Conservation (phyloP, 2,888 invertebrate species). For the Lacanobia wlatinum region DNA sequence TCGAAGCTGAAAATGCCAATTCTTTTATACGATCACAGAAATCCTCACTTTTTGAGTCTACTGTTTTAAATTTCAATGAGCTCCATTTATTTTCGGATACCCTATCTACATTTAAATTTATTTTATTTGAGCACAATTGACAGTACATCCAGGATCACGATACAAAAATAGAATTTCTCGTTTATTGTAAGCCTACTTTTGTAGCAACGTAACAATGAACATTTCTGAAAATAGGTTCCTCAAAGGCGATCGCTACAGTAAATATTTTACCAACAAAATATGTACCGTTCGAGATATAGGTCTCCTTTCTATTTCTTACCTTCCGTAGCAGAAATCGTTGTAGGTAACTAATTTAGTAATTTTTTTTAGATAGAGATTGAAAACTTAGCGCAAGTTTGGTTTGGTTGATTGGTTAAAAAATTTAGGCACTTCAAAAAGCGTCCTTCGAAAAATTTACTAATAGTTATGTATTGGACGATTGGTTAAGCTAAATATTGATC, state of each 20-base stretch:
- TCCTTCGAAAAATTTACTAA: too few species aligned
- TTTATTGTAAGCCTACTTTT: slow-evolving; percentile 17
- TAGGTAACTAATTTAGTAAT: not conserved
- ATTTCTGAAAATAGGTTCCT: slow-evolving; percentile 19
- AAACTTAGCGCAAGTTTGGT: too few species aligned
- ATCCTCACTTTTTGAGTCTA: slow-evolving; percentile 4
- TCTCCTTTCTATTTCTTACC: not conserved
- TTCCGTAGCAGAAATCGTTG: too few species aligned
- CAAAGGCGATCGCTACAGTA: not conserved
- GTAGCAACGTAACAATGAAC: slow-evolving; percentile 9
- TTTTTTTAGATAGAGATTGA: not conserved
- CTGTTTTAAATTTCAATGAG: slow-evolving; percentile 41
- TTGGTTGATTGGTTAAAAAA: too few species aligned
- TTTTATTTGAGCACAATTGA: slow-evolving; percentile 20
- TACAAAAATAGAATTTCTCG: slow-evolving; percentile 17
- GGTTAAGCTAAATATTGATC: too few species aligned
- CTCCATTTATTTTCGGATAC: slow-evolving; percentile 7
- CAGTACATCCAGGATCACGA: not conserved
- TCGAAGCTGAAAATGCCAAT: slow-evolving; percentile 17
- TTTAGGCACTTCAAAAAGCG: too few species aligned
- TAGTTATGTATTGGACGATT: too few species aligned
- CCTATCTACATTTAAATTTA: slow-evolving; percentile 12
- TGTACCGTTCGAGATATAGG: not conserved
- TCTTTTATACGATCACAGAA: slow-evolving; percentile 15
- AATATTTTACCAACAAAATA: slow-evolving; percentile 14